Evolutionary conservation across 2,113 vertebrate species (phyloP).

Genomic region (Gymnobelideus leadbeateri): DNA sequence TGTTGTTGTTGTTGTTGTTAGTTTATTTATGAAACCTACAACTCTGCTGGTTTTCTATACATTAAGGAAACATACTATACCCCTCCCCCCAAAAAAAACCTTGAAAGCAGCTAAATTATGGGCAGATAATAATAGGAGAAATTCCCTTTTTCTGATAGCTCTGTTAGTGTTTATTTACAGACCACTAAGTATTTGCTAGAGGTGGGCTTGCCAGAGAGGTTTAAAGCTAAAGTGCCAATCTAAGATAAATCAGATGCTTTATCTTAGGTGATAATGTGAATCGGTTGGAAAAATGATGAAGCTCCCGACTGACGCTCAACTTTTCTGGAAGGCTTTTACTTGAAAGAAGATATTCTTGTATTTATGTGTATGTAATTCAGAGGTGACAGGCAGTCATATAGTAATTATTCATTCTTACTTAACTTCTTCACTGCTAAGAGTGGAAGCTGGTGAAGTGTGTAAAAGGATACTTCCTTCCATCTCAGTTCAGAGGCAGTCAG

Average conservation of each 20-base stretch:
- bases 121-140: background rate
- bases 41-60: background rate
- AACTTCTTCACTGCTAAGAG: background rate
- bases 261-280: background rate
- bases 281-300: background rate
- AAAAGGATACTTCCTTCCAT: background rate
- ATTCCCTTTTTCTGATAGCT: background rate
- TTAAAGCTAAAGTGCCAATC: background rate
- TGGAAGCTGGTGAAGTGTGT: background rate
- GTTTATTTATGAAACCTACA: background rate
- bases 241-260: background rate
- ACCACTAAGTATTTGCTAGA: background rate
- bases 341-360: background rate
- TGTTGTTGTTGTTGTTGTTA: background rate
- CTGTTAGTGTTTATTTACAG: background rate
- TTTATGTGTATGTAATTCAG: background rate
- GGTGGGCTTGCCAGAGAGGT: background rate
- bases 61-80: background rate
- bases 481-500: background rate
- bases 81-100: background rate
- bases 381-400: background rate
- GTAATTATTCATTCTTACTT: background rate
- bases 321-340: background rate
- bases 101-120: background rate
- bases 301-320: background rate